Base-by-base conservation (phyloP, 2,888 invertebrate genomes). In the Actias luna region DNA sequence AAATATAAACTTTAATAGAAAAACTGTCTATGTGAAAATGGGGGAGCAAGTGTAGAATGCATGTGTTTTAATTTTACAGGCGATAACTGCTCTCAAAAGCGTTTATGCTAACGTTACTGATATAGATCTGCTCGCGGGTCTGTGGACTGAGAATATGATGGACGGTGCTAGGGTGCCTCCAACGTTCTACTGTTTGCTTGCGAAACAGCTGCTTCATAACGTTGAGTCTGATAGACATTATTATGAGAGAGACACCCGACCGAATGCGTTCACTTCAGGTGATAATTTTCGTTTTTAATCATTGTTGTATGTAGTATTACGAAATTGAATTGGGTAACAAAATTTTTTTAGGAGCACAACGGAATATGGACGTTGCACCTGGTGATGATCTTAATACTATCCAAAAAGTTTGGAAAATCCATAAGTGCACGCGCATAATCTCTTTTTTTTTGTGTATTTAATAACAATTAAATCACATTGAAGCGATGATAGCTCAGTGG, bases 51-150 rank as follows among this genome's bases (percentile, higher is more conserved):
- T 33, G 7, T 33, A 33, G 12, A 8, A 1, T 42, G 7, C 2
- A 22, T 10, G n/a, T 55, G 14, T n/a, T 29, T 1, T 29, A 55
- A 5, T 5, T 16, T 65, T 66, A 33, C 68, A 81, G 80, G 68
- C 71, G 61, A 67, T 77, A 4, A 77, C 76, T 61, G 66, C 66
- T 3, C 66, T 83, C 5, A 73, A 71, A 59, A 61, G 68, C 1
- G 14, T 66, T 0, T 78, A 83, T 62, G 62, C 70, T 0, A 94
- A 95, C 82, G 95, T 96, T 5, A 94, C 94, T 64, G 98, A 98
- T 82, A 95, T 98, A 60, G 98, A 98, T 85, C 89, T 98, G 36
- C 96, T 97, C 95, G 95, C 96, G 31, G 98, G 97, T 25, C 96
- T 97, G 50, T 96, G 97, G 61, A 95, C 96, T 0, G 98, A 98